phyloP scores from a whole-genome alignment of 2,888 invertebrate species.

The Macaria notata region DNA sequence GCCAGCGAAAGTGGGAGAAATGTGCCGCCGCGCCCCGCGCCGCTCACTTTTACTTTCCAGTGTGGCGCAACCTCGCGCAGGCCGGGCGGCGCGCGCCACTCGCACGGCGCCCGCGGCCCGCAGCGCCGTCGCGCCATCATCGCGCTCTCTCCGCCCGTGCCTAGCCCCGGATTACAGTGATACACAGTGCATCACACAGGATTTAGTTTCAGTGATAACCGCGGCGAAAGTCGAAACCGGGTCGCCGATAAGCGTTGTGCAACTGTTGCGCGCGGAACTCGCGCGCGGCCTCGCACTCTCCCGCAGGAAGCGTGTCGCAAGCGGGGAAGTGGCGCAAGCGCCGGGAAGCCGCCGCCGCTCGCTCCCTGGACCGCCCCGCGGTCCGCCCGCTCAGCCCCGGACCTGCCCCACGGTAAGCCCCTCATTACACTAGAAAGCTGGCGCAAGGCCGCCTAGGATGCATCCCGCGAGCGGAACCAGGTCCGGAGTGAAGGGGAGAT shows the following conservation, averaged over 20 bases:
- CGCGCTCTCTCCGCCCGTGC: constrained; percentile 47
- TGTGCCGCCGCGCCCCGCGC: constrained; percentile 74
- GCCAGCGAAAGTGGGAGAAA: constrained; percentile 81
- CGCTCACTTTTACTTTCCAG: constrained; percentile 81
- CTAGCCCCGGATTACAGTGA: constrained; percentile 79
- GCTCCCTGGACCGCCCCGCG: constrained; percentile 65
- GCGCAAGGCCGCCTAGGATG: constrained; percentile 10
- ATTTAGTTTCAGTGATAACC: constrained; percentile 69
- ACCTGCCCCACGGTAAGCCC: constrained; percentile 54
- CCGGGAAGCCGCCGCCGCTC: constrained; percentile 68
- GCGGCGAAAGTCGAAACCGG: constrained; percentile 73
- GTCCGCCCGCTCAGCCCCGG: constrained; percentile 54
- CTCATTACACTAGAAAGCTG: constrained; percentile 29
- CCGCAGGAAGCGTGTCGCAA: constrained; percentile 79
- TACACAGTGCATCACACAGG: constrained; percentile 69
- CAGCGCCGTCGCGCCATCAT: constrained; percentile 75
- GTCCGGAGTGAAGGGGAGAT: constrained; percentile 67
- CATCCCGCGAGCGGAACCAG: constrained; percentile 29
- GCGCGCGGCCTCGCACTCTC: constrained; percentile 77
- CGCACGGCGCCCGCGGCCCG: constrained; percentile 81
- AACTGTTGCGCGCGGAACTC: constrained; percentile 70
- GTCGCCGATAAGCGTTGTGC: constrained; percentile 74
- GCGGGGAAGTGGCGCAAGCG: constrained; percentile 79
- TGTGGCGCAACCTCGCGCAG: constrained; percentile 78
- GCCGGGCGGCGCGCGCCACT: constrained; percentile 75